Conservation (phyloP, 2,113 vertebrate species). For the Tachuris rubrigastra region DNA sequence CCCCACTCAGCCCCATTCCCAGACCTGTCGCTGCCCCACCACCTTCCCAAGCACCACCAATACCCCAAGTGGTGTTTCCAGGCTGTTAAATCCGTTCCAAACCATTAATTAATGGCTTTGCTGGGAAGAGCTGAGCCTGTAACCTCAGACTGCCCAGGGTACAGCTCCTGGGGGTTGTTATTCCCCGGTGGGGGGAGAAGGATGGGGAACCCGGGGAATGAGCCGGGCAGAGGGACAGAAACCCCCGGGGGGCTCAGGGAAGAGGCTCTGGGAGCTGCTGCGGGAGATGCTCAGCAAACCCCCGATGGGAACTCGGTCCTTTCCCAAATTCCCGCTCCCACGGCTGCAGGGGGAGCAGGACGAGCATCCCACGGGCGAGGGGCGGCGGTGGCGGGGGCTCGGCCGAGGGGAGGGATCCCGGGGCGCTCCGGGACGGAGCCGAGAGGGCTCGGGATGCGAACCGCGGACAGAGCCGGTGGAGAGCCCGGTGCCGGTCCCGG, state of each 20-base stretch:
- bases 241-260: not conserved
- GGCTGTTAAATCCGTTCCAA: fast-evolving
- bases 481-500: not conserved
- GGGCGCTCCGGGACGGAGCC: too few species aligned
- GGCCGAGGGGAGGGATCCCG: too few species aligned
- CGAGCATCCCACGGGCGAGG: fast-evolving
- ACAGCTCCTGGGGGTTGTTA: not conserved
- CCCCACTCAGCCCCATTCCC: fast-evolving
- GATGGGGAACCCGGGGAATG: not conserved
- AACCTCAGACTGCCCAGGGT: fast-evolving
- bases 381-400: not conserved
- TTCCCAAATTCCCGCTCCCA: fast-evolving
- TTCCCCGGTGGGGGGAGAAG: too few species aligned
- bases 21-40: not conserved
- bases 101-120: too few species aligned
- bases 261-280: fast-evolving
- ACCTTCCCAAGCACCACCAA: fast-evolving
- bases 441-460: not conserved
- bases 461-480: not conserved
- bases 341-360: fast-evolving
- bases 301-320: fast-evolving
- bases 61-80: fast-evolving
- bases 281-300: fast-evolving
- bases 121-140: not conserved
- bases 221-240: too few species aligned